A percentile compares a stretch with the other conserved stretches of the same genome.
phyloP scores from a whole-genome alignment of 2,888 invertebrate genomes.

The Leucania comma region DNA sequence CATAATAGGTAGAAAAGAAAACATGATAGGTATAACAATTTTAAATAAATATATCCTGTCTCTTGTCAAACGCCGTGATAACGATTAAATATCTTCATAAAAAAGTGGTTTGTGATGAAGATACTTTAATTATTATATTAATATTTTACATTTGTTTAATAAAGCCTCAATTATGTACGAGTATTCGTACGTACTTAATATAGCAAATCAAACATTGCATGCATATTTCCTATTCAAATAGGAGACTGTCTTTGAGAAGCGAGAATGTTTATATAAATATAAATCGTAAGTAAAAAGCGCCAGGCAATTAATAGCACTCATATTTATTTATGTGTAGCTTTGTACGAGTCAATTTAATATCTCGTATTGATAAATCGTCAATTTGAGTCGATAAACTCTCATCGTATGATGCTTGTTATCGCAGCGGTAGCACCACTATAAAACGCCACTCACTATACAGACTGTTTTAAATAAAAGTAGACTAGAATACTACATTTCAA shows the following conservation, averaged over 20 bases:
- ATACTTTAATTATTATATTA: too few species aligned
- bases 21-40: too few species aligned
- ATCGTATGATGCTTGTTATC: not conserved
- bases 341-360: not conserved
- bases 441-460: not conserved
- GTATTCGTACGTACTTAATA: too few species aligned
- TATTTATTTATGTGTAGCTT: constrained; percentile 6
- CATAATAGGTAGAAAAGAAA: too few species aligned
- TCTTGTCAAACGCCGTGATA: too few species aligned
- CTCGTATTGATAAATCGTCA: not conserved
- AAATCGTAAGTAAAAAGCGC: not conserved
- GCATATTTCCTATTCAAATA: too few species aligned
- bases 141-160: too few species aligned
- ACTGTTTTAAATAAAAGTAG: not conserved
- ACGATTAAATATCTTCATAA: too few species aligned
- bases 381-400: not conserved
- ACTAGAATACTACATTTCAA: not conserved
- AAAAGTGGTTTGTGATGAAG: too few species aligned
- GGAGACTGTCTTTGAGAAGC: not conserved
- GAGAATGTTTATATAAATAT: not conserved
- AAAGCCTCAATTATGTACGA: too few species aligned
- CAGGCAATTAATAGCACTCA: not conserved
- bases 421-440: not conserved
- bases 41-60: too few species aligned
- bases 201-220: too few species aligned